Conservation (phyloP, 2,113 vertebrate species). For the Pelvicachromis taeniatus region DNA sequence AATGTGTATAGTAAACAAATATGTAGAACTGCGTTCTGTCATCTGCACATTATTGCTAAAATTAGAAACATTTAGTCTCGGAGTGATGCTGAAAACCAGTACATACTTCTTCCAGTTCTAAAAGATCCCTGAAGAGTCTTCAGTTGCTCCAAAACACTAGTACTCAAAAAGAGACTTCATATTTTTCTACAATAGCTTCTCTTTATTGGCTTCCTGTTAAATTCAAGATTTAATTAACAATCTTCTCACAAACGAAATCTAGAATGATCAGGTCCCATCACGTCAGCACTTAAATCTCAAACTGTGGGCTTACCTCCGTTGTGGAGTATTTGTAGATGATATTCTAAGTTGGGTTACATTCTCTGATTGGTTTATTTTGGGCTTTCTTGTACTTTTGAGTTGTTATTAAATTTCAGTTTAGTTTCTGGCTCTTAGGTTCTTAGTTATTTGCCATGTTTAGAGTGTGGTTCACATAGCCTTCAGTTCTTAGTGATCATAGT, state of each 20-base stretch:
- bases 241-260: accelerated
- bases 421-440: neutral
- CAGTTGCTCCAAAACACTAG: neutral
- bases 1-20: neutral
- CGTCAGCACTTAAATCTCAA: neutral
- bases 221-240: neutral
- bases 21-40: neutral
- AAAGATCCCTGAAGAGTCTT: neutral
- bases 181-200: neutral
- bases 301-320: neutral
- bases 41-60: neutral
- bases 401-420: neutral
- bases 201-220: neutral
- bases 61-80: neutral
- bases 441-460: neutral
- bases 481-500: neutral
- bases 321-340: neutral
- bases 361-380: accelerated
- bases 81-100: neutral
- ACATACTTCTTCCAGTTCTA: neutral
- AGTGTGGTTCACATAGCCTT: neutral
- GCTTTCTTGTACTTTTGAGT: neutral
- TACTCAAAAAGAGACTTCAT: accelerated
- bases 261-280: neutral
- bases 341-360: neutral